These are phyloP conservation scores for Anodontia alba DNA, from an alignment of 2,888 invertebrate species.

Conservation along the genomic window DNA sequence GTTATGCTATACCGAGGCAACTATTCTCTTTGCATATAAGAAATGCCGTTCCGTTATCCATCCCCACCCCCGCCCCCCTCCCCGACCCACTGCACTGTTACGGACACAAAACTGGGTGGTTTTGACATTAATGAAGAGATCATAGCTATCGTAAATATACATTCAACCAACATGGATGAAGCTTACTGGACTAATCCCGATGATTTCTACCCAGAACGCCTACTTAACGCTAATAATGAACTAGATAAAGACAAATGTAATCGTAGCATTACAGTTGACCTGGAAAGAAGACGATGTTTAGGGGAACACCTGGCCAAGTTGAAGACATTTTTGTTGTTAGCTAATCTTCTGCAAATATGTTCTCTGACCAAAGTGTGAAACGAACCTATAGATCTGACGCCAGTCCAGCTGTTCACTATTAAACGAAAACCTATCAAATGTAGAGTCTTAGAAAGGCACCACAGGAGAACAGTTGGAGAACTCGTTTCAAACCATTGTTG, in stretches of 20 bases:
- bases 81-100: constrained; percentile 59
- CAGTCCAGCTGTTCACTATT: no score
- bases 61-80: no score
- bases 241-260: constrained; percentile 36
- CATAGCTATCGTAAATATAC: constrained; percentile 48
- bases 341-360: constrained; percentile 63
- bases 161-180: constrained; percentile 46
- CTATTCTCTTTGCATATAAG: constrained; percentile 57
- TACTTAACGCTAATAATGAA: constrained; percentile 7
- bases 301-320: constrained; percentile 74
- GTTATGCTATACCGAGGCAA: constrained; percentile 63
- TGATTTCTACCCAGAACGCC: constrained; percentile 48
- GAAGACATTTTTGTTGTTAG: constrained; percentile 69
- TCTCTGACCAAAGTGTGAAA: constrained; percentile 24
- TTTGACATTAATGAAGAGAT: constrained; percentile 19
- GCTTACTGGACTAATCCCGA: constrained; percentile 36
- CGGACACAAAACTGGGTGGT: constrained; percentile 27
- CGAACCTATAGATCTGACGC: neutral
- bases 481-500: no score
- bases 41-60: constrained; percentile 56
- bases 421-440: no score
- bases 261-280: constrained; percentile 58
- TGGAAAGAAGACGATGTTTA: constrained; percentile 70
- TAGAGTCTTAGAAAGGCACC: no score
- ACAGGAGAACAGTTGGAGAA: no score